These are phyloP conservation scores for Otus sunia DNA, from an alignment of 2,113 vertebrate species.

Conservation along the genomic window DNA sequence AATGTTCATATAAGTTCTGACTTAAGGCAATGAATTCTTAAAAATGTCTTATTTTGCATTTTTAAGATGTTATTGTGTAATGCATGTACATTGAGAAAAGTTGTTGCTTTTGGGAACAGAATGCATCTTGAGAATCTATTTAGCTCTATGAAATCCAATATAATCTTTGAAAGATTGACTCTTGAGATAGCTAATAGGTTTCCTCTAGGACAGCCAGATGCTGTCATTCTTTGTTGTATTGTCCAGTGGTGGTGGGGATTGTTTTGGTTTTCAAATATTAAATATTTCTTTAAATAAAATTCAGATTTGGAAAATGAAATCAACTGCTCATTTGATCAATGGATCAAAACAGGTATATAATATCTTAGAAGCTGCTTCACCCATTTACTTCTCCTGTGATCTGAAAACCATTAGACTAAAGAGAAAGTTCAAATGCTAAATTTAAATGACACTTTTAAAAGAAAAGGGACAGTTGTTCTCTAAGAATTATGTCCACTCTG, in stretches of 20 bases:
- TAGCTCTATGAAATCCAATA: background rate
- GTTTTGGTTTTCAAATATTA: background rate
- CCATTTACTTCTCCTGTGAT: background rate
- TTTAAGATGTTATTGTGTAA: background rate
- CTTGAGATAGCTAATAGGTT: background rate
- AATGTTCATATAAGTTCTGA: background rate
- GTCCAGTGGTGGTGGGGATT: background rate
- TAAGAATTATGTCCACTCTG: background rate
- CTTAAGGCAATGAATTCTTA: background rate
- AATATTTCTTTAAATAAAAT: background rate
- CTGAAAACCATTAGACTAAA: background rate
- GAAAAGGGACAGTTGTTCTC: background rate
- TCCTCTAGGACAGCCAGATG: background rate
- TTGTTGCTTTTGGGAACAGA: background rate
- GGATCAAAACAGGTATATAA: background rate
- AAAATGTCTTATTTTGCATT: conserved; percentile 34
- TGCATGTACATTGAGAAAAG: background rate
- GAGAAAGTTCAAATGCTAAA: background rate
- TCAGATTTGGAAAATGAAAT: background rate
- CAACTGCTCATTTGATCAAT: background rate
- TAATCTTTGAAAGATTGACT: background rate
- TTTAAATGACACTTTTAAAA: background rate
- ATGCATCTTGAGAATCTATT: background rate
- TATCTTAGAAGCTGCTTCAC: background rate
- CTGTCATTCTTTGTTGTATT: background rate